Evolutionary conservation across 1,140 invertebrate genomes (phyloP), one percentile per base, ranked within the genome.

Genomic region (Aphidius gifuensis): DNA sequence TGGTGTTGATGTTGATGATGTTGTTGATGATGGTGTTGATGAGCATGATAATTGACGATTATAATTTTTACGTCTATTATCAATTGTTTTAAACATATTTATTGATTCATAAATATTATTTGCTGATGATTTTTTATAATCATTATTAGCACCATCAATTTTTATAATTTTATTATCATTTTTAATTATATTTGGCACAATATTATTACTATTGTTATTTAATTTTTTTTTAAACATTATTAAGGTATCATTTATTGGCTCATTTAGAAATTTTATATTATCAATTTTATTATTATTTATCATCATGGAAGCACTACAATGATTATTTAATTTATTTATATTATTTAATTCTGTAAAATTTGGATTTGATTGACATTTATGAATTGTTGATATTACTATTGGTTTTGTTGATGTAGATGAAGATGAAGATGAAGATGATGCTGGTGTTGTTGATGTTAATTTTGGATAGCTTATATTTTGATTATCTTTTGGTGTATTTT

Each of bases 351-450:
- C 66, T 1, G 67, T 64, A 46, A 64, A 69, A 54, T 64, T 66
- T 1, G 64, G 45, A 62, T 66, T 71, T 16, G 74, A 69, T 53
- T 65, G 61, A 67, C 70, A 76, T 66, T 76, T 75, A 55, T 71
- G 67, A 6, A 67, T 21, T n/a, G 66, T 55, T 42, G 68, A 64
- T 45, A 60, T 53, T 32, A 62, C 44, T 21, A 43, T 53, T 58
- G 51, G 60, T 9, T 58, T 45, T 67, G 66, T 62, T 62, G 62
- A 51, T 68, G 16, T 16, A 16, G 16, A 16, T 16, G 16, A 16
- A 16, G 16, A 16, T 16, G 16, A 16, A 16, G 16, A 16, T 16
- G 16, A 16, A 16, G 61, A 42, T 45, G 23, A 3, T 23, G 48
- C 11, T 44, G 23, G 49, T 43, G 54, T 3, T 32, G 23, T 32